These are phyloP conservation scores for Psettodes erumei DNA, from an alignment of 2,113 vertebrate genomes.

Conservation along the genomic window DNA sequence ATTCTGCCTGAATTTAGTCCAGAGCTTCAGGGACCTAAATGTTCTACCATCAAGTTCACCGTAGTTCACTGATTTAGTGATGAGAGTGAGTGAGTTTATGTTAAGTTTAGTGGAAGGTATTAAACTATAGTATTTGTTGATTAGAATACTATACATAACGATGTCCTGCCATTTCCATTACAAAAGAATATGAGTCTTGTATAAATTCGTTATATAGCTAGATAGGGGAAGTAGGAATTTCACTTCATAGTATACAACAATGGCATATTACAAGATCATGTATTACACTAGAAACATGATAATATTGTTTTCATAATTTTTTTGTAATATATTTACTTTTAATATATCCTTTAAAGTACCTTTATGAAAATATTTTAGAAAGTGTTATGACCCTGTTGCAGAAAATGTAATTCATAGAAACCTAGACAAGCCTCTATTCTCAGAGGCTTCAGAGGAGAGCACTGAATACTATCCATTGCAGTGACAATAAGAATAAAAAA, in stretches of 20 bases:
- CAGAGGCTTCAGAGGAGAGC: not conserved
- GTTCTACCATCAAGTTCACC: not conserved
- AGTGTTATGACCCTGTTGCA: not conserved
- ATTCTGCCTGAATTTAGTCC: conserved; percentile 1
- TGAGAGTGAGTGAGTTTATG: not conserved
- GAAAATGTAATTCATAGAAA: conserved; percentile 7
- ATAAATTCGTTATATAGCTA: not conserved
- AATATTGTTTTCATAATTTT: not conserved
- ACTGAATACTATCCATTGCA: not conserved
- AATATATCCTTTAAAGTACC: not conserved
- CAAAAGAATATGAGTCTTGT: not conserved
- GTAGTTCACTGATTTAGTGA: not conserved
- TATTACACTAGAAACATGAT: not conserved
- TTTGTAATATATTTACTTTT: too few species aligned
- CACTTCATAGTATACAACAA: not conserved
- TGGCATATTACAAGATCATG: not conserved
- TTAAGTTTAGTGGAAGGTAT: conserved; percentile 8
- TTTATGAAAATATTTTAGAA: conserved; percentile 12
- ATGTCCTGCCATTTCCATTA: not conserved
- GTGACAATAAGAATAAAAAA: conserved; percentile 12
- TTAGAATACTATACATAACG: not conserved
- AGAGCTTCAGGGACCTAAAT: conserved; percentile 14
- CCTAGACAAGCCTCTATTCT: conserved; percentile 1
- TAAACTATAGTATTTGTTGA: not conserved
- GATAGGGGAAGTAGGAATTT: not conserved